Evolutionary conservation across 2,797 vertebrate genomes (phyloP).

Genomic region (Clarias pachynema): DNA sequence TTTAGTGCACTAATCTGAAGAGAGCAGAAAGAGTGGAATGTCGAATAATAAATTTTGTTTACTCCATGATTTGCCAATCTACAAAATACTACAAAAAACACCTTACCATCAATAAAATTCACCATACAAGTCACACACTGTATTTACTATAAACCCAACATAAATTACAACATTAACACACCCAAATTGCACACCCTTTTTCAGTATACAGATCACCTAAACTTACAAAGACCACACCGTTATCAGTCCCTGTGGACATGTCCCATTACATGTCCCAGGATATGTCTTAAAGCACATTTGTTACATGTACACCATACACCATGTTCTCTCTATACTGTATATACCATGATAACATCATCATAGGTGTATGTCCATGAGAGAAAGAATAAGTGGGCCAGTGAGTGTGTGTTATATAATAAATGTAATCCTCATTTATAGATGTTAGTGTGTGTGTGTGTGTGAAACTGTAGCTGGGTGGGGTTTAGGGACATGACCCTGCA

Average conservation of each 20-base stretch:
- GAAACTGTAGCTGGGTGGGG: slow-evolving; percentile 22
- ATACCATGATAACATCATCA: neutral
- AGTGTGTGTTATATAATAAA: neutral
- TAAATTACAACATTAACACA: neutral
- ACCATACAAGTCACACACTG: neutral
- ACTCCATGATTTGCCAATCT: too few species aligned
- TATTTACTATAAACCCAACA: neutral
- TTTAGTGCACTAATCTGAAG: too few species aligned
- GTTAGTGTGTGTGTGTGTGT: neutral
- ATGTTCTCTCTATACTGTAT: neutral
- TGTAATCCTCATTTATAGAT: neutral
- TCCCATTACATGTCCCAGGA: neutral
- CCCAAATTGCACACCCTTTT: neutral
- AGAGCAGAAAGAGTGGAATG: too few species aligned
- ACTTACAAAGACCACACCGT: neutral
- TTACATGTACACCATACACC: neutral
- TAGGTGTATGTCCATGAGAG: neutral
- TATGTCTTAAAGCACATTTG: neutral
- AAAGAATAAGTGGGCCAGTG: neutral
- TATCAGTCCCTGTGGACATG: neutral
- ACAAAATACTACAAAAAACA: too few species aligned
- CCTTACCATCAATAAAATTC: too few species aligned
- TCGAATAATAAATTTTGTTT: too few species aligned
- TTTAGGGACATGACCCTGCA: slow-evolving; percentile 21
- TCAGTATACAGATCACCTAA: neutral